Evolutionary conservation across 2,113 vertebrate species (phyloP).

Genomic region (Cyanistes caeruleus): DNA sequence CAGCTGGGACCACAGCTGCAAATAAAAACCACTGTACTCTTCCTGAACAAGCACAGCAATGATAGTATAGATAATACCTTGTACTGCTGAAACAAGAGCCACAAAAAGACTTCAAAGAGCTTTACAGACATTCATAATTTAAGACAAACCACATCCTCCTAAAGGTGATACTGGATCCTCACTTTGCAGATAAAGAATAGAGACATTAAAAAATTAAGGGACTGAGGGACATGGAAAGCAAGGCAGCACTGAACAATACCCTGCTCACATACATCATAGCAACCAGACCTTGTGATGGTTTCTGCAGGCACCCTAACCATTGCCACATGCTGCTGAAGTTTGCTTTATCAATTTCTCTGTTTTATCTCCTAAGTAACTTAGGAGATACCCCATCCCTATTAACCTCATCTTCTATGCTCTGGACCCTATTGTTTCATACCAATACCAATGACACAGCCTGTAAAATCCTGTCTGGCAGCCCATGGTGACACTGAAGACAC

Average conservation of each 20-base stretch:
- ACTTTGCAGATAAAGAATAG: background rate
- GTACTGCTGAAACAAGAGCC: background rate
- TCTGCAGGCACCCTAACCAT: background rate
- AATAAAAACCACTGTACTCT: background rate
- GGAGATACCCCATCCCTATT: background rate
- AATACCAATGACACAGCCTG: background rate
- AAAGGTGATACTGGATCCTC: background rate
- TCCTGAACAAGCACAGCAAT: background rate
- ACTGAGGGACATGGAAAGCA: background rate
- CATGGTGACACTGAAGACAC: background rate
- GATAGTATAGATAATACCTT: background rate
- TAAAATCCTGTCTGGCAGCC: background rate
- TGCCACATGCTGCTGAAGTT: background rate
- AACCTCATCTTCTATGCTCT: background rate
- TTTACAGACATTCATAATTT: conserved; percentile 25
- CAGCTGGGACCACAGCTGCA: conserved; percentile 16
- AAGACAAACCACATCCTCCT: background rate
- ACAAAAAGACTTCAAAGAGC: background rate
- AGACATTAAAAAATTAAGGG: background rate
- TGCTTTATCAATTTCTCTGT: background rate
- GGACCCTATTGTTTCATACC: background rate
- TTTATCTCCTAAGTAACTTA: background rate
- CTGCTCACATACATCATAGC: background rate
- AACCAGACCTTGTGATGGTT: background rate
- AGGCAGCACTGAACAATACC: background rate